These are phyloP conservation scores for Ophioninae sp. DNA, from an alignment of 2,888 invertebrate species.

Conservation along the genomic window DNA sequence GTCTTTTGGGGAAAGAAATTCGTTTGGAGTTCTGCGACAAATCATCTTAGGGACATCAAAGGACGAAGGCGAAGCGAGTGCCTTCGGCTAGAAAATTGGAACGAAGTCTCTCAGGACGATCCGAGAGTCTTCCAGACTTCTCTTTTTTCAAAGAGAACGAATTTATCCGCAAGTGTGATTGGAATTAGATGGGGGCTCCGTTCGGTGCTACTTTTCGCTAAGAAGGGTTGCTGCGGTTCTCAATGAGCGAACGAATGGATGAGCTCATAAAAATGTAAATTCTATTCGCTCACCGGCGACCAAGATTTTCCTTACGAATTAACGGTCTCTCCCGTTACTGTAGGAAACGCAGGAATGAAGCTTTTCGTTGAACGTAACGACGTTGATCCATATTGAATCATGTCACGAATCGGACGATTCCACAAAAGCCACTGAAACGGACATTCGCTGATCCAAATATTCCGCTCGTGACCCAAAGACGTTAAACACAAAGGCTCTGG, in stretches of 20 bases:
- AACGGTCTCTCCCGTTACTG: background rate
- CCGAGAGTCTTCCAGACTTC: conserved; percentile 35
- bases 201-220: background rate
- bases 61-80: conserved; percentile 22
- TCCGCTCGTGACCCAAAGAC: background rate
- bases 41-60: conserved; percentile 26
- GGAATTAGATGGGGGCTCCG: background rate
- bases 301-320: background rate
- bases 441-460: background rate
- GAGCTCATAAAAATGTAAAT: background rate
- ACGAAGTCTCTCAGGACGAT: conserved; percentile 42
- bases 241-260: background rate
- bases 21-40: conserved; percentile 34
- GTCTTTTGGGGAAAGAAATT: conserved; percentile 13
- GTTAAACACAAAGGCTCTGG: background rate
- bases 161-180: conserved; percentile 8
- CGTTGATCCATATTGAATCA: background rate
- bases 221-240: background rate
- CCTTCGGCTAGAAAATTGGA: conserved; percentile 50
- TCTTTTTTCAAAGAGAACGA: conserved; percentile 30
- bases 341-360: background rate
- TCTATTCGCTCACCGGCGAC: background rate
- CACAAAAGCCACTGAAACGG: background rate
- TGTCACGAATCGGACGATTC: background rate
- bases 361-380: background rate